A percentile compares a stretch with the other conserved stretches of the same genome.
Evolutionary conservation across 2,113 vertebrate species (phyloP).

Genomic region (Gambusia holbrooki): DNA sequence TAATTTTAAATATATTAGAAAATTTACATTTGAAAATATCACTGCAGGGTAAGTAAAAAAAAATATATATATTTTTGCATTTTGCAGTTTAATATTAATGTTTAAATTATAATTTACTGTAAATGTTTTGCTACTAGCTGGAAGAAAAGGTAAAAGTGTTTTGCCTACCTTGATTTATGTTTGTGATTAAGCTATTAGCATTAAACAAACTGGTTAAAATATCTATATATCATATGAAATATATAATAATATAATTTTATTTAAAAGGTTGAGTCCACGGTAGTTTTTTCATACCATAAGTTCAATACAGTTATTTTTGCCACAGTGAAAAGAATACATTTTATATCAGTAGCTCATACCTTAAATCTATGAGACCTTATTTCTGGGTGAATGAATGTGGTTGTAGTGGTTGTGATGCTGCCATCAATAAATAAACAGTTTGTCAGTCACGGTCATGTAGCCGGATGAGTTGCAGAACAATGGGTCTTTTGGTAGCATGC

Average conservation of each 20-base stretch:
- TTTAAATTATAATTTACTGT: neutral
- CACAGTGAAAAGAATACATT: neutral
- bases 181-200: neutral
- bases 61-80: no score
- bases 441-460: conserved; percentile 26
- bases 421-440: conserved; percentile 44
- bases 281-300: neutral
- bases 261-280: neutral
- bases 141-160: neutral
- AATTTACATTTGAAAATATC: no score
- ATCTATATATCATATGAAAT: neutral
- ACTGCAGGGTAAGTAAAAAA: no score
- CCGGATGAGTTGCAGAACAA: conserved; percentile 62
- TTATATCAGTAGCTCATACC: neutral
- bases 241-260: neutral
- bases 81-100: neutral
- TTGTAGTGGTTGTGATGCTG: conserved; percentile 37
- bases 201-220: neutral
- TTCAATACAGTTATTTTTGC: neutral
- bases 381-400: conserved; percentile 47
- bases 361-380: neutral
- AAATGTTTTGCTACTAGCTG: neutral
- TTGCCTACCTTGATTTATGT: neutral
- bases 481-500: conserved; percentile 66
- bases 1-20: no score